Evolutionary conservation across 2,113 vertebrate species (phyloP).

Genomic region (Anguilla japonica): DNA sequence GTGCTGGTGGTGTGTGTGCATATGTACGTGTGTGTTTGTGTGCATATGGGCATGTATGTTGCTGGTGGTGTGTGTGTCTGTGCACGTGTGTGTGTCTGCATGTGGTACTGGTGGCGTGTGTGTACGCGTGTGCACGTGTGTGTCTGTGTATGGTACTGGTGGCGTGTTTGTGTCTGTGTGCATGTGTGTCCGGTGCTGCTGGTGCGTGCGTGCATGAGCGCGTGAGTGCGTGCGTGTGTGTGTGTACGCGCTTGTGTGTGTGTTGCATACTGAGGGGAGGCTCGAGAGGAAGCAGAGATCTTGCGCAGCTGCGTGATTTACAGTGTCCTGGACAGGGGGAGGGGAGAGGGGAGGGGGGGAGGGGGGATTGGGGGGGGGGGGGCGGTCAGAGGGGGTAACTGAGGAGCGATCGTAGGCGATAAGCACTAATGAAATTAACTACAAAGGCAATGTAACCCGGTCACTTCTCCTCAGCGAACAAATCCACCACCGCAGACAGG

Average conservation of each 20-base stretch:
- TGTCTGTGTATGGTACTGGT: too few species aligned
- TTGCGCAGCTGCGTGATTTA: neutral
- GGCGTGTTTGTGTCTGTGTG: too few species aligned
- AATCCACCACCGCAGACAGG: neutral
- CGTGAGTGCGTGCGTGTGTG: neutral
- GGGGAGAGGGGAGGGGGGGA: too few species aligned
- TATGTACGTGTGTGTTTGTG: too few species aligned
- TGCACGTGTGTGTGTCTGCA: too few species aligned
- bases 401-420: neutral
- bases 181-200: too few species aligned
- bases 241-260: neutral
- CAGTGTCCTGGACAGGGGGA: neutral
- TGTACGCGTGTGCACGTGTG: too few species aligned
- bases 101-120: too few species aligned
- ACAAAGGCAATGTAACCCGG: neutral
- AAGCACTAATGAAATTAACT: constrained; percentile 16
- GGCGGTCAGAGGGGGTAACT: neutral
- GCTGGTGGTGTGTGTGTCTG: too few species aligned
- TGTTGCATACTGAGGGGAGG: too few species aligned
- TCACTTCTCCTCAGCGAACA: neutral
- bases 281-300: neutral
- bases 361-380: constrained; percentile 1
- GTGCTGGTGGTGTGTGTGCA: neutral
- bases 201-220: neutral
- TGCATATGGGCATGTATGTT: too few species aligned